These are phyloP conservation scores for Dicrostonyx torquatus DNA, from an alignment of 2,797 vertebrate genomes.

Conservation along the genomic window DNA sequence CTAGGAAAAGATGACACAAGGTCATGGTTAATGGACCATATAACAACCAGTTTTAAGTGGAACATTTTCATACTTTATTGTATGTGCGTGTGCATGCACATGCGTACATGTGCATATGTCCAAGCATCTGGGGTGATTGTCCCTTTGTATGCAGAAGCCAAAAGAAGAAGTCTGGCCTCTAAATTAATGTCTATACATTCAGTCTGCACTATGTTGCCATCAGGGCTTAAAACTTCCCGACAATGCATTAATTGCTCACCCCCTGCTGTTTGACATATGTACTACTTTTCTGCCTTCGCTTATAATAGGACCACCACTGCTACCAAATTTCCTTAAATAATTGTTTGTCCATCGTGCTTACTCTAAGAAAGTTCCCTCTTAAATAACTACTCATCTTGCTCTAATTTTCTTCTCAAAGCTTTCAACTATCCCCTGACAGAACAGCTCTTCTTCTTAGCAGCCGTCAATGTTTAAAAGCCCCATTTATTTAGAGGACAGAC, in stretches of 20 bases:
- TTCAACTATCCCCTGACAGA: not conserved
- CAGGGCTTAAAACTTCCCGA: not conserved
- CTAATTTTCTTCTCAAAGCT: conserved; percentile 20
- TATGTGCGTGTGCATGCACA: too few relatives aligned
- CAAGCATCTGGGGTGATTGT: not conserved
- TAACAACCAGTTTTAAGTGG: not conserved
- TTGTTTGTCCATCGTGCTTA: not conserved
- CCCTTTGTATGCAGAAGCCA: not conserved
- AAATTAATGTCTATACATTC: not conserved
- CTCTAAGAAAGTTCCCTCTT: not conserved
- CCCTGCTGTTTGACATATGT: not conserved
- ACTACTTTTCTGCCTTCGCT: not conserved
- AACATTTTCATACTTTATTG: not conserved
- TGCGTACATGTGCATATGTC: too few relatives aligned
- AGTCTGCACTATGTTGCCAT: not conserved
- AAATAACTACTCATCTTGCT: not conserved
- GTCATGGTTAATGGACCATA: not conserved
- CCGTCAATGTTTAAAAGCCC: not conserved
- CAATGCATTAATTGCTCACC: not conserved
- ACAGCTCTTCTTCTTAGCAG: not conserved
- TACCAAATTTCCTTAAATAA: not conserved
- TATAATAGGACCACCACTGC: not conserved
- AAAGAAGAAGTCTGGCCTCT: not conserved
- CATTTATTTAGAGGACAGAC: not conserved
- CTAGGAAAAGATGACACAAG: not conserved